Evolutionary conservation across 1,140 invertebrate genomes (phyloP), one percentile per base, ranked within the genome.

Genomic region (Drosophila ogumai): DNA sequence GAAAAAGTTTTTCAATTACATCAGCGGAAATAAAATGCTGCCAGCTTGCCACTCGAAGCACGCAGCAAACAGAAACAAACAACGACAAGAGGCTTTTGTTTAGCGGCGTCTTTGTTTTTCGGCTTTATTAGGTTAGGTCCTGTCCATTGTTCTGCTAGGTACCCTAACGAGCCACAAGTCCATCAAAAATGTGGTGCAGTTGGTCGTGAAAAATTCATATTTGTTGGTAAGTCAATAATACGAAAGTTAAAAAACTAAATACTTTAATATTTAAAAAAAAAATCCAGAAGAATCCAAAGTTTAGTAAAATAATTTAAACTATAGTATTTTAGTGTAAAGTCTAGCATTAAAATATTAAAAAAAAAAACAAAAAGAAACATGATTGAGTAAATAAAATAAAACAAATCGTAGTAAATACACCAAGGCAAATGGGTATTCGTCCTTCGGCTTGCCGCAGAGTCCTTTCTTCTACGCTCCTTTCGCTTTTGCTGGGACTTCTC

Each of bases 1-100:
- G 82, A 91, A 84, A 91, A 91, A 91, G 82, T 91, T 91, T 91
- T 91, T 91, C 90, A 91, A 91, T 91, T 91, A 91, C 90, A 91
- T 91, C 90, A 88, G 91, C 88, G 81, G 84, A 88, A 91, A 91
- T 91, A 91, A 91, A 91, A 91, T 79, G 81, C 85, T 88, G 85
- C 81, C 85, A 85, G 85, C 81, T 85, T 88, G 85, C 81, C 85
- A 88, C 85, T 87, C 84, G 84, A 87, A 78, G 82, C 82, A 88
- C 84, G 82, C 79, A 86, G 36, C 36, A 34, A 69, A 54, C 36
- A 60, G 61, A 74, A 57, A 67, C 58, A 63, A 72, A 80, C 61
- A 90, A 68, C 44, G 69, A 61, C 58, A 75, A 52, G 60, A 82
- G 65, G 54, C 86, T 66, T 90, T 90, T 90, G 86, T 90, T 90